phyloP scores from a whole-genome alignment of 2,113 vertebrate species.

The Archocentrus centrarchus region DNA sequence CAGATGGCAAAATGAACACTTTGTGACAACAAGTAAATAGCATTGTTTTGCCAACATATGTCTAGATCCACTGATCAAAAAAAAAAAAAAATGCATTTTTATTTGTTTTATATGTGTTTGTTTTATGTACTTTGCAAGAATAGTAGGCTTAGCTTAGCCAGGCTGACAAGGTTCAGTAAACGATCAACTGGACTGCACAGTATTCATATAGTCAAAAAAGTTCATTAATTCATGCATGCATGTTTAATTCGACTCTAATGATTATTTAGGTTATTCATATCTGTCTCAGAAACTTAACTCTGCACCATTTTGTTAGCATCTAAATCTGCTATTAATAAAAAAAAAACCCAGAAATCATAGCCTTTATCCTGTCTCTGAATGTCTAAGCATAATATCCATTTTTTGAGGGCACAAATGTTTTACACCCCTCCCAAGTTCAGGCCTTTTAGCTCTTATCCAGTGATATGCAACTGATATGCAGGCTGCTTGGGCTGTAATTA shows the following conservation, averaged over 20 bases:
- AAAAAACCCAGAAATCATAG: slow-evolving; percentile 41
- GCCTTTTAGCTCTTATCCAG: slow-evolving; percentile 40
- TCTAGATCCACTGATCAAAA: too few relatives aligned
- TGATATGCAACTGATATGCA: slow-evolving; percentile 38
- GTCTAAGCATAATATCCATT: slow-evolving; percentile 30
- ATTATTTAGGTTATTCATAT: neutral
- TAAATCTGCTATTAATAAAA: neutral
- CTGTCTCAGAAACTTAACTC: neutral
- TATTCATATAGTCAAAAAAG: neutral
- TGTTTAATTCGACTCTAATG: neutral
- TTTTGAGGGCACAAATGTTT: slow-evolving; percentile 41
- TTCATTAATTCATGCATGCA: neutral
- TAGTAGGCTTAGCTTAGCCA: neutral
- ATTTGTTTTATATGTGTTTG: too few relatives aligned
- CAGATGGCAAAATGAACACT: too few relatives aligned
- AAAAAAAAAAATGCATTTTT: too few relatives aligned
- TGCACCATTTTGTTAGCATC: neutral
- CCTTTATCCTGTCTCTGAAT: slow-evolving; percentile 29
- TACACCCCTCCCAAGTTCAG: slow-evolving; percentile 29
- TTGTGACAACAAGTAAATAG: too few relatives aligned
- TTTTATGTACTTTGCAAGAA: neutral
- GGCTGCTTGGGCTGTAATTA: slow-evolving; percentile 58
- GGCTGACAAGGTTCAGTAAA: neutral
- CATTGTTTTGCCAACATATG: too few relatives aligned
- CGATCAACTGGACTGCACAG: neutral